Evolutionary conservation across 2,113 vertebrate species (phyloP), one percentile per base, ranked within the genome.

Genomic region (Apeltes quadracus): DNA sequence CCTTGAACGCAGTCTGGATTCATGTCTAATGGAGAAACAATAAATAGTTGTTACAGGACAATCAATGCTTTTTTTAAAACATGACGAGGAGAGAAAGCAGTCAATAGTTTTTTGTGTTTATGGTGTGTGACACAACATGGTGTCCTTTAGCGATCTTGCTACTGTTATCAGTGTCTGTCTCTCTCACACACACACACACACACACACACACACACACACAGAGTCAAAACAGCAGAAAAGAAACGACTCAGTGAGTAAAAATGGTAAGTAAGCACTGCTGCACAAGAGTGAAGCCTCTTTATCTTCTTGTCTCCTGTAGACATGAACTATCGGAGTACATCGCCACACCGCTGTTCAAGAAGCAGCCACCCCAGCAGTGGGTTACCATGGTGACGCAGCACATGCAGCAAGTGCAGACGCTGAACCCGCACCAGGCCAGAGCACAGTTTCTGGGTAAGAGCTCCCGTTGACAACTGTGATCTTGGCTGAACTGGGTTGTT

Each of bases 371-470:
- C 0, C 95, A 96, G 25, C 91, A 94, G 39, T 99, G 98, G 98
- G 91, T 97, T 81, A 91, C 91, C 80, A 93, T 96, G 94, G 93
- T 94, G 79, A 94, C 93, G 12, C 95, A 95, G 87, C 96, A 98
- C 83, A 91, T 93, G 90, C 95, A 96, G 74, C 95, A 98, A 75
- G 93, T 94, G 0, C 96, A 97, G 87, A 92, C 92, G 0, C 91
- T 99, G 81, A 97, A 93, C 14, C 93, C 95, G 5, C 97, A 98
- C 86, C 96, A 97, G 82, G 96, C 96, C 72, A 88, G 96, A 9
- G 95, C 96, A 0, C 97, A 98, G 90, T 96, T 98, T 88, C 86
- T 98, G 79, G 97, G 97, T 98, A 90, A 93, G 91, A 73, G 20
- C n/a, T 34, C 3, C 16, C n/a, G 13, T 29, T 56, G 12, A 48